These are phyloP conservation scores for Exocentrus adspersus DNA, from an alignment of 2,888 invertebrate genomes.

Conservation along the genomic window DNA sequence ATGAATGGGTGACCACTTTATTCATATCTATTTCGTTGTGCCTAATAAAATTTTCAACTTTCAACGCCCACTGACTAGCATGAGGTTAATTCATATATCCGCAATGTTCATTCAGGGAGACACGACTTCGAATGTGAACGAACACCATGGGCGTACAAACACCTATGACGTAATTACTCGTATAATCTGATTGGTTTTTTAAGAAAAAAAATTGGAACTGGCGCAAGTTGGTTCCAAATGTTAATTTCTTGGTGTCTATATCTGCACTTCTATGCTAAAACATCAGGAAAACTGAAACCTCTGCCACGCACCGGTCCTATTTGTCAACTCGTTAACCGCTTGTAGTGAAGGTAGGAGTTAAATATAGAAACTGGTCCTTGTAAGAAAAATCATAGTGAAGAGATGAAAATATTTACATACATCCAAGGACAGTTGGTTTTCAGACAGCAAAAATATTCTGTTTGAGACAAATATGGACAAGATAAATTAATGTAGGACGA, in stretches of 20 bases:
- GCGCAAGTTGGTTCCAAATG: neutral
- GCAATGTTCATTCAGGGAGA: conserved; percentile 35
- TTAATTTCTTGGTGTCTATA: too few species aligned
- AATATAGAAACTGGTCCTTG: conserved; percentile 24
- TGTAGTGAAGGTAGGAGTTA: conserved; percentile 9
- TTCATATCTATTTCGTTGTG: conserved; percentile 22
- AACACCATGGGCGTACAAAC: conserved; percentile 18
- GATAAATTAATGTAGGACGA: conserved; percentile 26
- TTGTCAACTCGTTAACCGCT: conserved; percentile 23
- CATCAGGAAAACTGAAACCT: neutral
- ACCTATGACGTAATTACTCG: too few species aligned
- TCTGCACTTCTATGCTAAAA: neutral
- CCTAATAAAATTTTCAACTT: conserved; percentile 29
- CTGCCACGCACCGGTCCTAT: neutral
- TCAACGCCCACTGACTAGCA: conserved; percentile 30
- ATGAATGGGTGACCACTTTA: conserved; percentile 17
- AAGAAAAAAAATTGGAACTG: neutral
- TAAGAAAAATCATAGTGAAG: conserved; percentile 12
- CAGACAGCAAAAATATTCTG: conserved; percentile 5
- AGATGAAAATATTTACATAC: conserved; percentile 30
- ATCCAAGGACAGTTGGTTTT: conserved; percentile 22
- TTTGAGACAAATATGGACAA: conserved; percentile 26
- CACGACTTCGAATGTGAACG: conserved; percentile 19
- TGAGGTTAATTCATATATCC: conserved; percentile 33
- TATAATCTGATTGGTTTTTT: too few species aligned